phyloP scores from a whole-genome alignment of 2,797 vertebrate species.

The Esox masquinongy region DNA sequence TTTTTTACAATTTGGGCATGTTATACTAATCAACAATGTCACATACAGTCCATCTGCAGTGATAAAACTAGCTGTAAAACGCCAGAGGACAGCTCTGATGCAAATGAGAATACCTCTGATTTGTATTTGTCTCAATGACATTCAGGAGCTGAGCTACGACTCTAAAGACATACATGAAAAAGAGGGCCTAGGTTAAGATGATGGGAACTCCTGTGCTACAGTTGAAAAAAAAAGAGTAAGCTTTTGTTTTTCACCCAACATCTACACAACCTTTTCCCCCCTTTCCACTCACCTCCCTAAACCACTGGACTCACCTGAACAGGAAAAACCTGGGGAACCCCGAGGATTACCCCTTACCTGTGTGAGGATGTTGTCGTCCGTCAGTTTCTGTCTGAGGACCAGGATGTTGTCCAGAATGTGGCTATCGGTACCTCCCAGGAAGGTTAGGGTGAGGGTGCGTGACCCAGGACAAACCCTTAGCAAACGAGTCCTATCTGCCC shows the following conservation, averaged over 20 bases:
- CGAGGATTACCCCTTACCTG: slow-evolving; percentile 65
- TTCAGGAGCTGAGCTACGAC: no score
- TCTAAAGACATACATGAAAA: no score
- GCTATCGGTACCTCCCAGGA: slow-evolving; percentile 50
- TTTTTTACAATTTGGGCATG: no score
- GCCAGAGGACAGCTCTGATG: no score
- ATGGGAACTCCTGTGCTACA: background rate
- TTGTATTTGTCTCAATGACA: no score
- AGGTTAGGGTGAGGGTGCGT: slow-evolving; percentile 72
- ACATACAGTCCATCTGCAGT: no score
- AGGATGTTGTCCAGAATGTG: slow-evolving; percentile 69
- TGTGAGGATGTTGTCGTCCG: slow-evolving; percentile 67
- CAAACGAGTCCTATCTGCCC: slow-evolving; percentile 65
- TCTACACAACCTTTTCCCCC: background rate
- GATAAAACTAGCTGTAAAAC: no score
- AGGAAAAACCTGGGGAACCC: background rate
- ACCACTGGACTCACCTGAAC: background rate
- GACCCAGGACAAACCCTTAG: slow-evolving; percentile 73
- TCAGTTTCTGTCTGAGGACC: slow-evolving; percentile 77
- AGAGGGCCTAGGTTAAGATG: no score
- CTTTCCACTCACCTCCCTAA: background rate
- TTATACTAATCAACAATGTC: no score
- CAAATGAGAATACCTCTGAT: no score
- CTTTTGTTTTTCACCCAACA: background rate
- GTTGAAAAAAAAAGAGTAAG: background rate